Evolutionary conservation across 2,888 invertebrate genomes (phyloP).

Genomic region (Zeuzera pyrina): DNA sequence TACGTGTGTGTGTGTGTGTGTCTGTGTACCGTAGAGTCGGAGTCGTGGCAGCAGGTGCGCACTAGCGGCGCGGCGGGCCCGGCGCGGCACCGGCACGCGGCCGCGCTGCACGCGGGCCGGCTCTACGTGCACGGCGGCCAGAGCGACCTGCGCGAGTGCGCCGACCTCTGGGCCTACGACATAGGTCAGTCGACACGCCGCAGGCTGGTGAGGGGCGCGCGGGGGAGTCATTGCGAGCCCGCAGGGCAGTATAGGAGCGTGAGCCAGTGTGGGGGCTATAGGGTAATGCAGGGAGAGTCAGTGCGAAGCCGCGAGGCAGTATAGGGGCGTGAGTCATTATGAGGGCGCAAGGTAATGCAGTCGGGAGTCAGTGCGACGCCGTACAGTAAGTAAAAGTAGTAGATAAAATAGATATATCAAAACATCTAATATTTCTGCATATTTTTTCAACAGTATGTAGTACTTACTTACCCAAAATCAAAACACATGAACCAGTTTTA

Average conservation of each 20-base stretch:
- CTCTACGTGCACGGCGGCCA: slow-evolving; percentile 94
- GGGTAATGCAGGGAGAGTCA: slow-evolving; percentile 85
- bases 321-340: no score
- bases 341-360: no score
- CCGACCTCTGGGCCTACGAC: slow-evolving; percentile 87
- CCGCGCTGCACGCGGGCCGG: slow-evolving; percentile 81
- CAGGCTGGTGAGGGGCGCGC: background rate
- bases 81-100: slow-evolving; percentile 88
- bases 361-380: no score
- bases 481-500: no score
- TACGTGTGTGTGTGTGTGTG: no score
- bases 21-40: slow-evolving; percentile 81
- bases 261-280: slow-evolving; percentile 40
- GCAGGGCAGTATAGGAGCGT: no score
- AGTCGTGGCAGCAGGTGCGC: slow-evolving; percentile 80
- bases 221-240: background rate
- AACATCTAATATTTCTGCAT: no score
- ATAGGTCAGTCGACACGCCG: slow-evolving; percentile 60
- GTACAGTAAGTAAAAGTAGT: no score
- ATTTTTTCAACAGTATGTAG: no score
- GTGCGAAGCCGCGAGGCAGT: slow-evolving; percentile 17
- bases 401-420: no score
- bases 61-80: slow-evolving; percentile 63
- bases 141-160: slow-evolving; percentile 84
- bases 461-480: no score